Evolutionary conservation across 35 echinoderm and acorn worm species (phyloP), one percentile per base, ranked within the genome.

Genomic region (Ophioderma brevispina): DNA sequence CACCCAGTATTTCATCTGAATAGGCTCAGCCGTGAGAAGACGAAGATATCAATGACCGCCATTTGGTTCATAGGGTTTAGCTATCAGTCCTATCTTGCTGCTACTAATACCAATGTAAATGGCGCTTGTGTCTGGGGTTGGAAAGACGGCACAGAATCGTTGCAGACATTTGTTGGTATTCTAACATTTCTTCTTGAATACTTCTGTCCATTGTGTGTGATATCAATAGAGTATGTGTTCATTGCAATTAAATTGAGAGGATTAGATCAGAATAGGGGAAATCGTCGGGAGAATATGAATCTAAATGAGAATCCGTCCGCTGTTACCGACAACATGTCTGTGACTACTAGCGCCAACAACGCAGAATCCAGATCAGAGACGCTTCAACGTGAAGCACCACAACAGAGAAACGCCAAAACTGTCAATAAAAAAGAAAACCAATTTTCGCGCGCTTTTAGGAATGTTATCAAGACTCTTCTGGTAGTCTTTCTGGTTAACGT

Each of bases 81-180:
- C 5, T 52, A 85, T 63, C 39, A 85, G 34, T 85, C 37, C 25
- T 85, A 52, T 36, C 50, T 42, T n/a, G 39, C 82, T 0, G 39
- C 33, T 19, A 35, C 49, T 11, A 37, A 85, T 23, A 63, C 30
- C 50, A 35, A 30, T 5, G 28, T 32, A n/a, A 55, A 31, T 33
- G 50, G 32, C 25, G 33, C 31, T 10, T 85, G 82, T 35, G 32
- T 35, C 34, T 34, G 34, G 37, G 40, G 34, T 13, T 85, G 82
- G 82, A 42, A 42, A 4, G 33, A 28, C 82, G 82, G 50, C 11
- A 42, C 25, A 37, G 32, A 33, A 36, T 4, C 4, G 17, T 46
- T 46, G 41, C 82, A 55, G 32, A 63, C 23, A 11, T 85, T 85
- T 85, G 82, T 85, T 36, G 82, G 82, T 19, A 32, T 85, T 28